A percentile compares a stretch with the other conserved stretches of the same genome.
phyloP scores from a whole-genome alignment of 1,140 invertebrate genomes.

The Metopolophium dirhodum region DNA sequence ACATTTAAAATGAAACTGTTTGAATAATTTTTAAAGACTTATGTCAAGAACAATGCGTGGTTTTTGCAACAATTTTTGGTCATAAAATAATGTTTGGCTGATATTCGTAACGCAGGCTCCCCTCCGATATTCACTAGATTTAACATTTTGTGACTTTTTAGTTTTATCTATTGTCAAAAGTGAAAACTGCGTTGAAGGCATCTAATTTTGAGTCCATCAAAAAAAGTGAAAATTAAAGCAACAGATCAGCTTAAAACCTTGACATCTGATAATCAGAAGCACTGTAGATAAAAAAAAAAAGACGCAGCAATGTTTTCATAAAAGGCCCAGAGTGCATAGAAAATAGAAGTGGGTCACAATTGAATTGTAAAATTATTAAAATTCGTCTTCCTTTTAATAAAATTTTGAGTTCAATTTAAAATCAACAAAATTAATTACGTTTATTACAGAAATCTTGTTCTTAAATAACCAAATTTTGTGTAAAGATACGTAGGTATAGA shows the following conservation, averaged over 20 bases:
- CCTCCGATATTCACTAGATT: background rate
- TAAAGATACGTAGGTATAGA: background rate
- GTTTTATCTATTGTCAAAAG: background rate
- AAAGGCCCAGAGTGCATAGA: background rate
- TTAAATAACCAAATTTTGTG: background rate
- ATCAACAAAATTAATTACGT: background rate
- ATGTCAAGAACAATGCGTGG: background rate
- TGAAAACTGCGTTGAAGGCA: background rate
- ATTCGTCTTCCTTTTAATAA: too few relatives aligned
- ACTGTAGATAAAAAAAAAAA: background rate
- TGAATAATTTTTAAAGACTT: too few relatives aligned
- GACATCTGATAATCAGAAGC: background rate
- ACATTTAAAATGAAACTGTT: too few relatives aligned
- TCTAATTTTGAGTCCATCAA: background rate
- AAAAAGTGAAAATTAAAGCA: background rate
- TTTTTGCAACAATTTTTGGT: background rate
- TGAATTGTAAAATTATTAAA: background rate
- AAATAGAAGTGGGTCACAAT: background rate
- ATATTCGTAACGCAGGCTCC: background rate
- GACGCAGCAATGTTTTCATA: background rate
- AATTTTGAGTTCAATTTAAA: too few relatives aligned
- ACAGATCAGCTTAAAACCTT: background rate
- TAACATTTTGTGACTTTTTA: background rate
- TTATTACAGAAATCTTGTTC: background rate
- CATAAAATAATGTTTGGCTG: background rate